These are phyloP conservation scores for Phytoseiulus persimilis DNA, from an alignment of 2,888 invertebrate genomes.

Conservation along the genomic window DNA sequence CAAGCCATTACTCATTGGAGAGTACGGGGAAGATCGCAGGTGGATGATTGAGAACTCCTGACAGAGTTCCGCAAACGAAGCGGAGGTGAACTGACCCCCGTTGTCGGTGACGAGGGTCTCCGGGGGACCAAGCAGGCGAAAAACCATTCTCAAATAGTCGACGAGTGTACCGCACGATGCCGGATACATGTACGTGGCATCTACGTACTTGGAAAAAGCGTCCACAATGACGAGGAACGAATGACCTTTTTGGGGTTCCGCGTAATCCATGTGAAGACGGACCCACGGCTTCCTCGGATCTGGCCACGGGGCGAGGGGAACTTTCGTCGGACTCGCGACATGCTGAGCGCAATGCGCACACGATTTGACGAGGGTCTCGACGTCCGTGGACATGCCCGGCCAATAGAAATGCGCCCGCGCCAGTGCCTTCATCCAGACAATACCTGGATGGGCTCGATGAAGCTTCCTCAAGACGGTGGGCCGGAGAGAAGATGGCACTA, in stretches of 20 bases:
- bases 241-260: not conserved
- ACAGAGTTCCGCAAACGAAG: not conserved
- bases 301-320: not conserved
- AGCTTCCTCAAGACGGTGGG: not conserved
- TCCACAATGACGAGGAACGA: not conserved
- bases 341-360: not conserved
- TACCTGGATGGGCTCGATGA: not conserved
- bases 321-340: not conserved
- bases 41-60: not conserved
- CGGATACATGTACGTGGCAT: not conserved
- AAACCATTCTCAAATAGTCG: not conserved
- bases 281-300: not conserved
- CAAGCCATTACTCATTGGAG: not conserved
- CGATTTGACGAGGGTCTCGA: not conserved
- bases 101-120: too few species aligned
- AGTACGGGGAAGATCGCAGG: not conserved
- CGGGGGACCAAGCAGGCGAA: not conserved
- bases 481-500: not conserved
- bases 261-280: not conserved
- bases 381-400: not conserved
- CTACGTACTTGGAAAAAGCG: not conserved
- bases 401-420: not conserved
- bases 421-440: not conserved
- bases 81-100: not conserved
- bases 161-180: not conserved